Conservation (phyloP, 1,140 invertebrate species). For the Cydia amplana region DNA sequence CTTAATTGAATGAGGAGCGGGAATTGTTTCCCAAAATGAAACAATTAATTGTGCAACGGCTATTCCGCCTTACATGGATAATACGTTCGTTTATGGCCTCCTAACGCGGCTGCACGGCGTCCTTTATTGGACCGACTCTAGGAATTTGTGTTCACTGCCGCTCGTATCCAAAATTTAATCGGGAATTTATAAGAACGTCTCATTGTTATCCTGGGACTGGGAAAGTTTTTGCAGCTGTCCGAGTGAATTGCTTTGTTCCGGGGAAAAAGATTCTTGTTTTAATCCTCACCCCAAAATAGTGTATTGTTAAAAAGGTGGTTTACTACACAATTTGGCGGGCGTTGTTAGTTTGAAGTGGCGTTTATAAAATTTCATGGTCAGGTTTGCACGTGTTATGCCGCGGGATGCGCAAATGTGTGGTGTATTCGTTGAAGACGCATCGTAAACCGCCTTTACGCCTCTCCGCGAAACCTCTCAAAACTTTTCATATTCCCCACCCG, state of each 20-base stretch:
- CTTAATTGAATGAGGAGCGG: slow-evolving; percentile 80
- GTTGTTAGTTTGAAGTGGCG: slow-evolving; percentile 64
- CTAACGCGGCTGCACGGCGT: slow-evolving; percentile 77
- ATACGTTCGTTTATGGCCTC: slow-evolving; percentile 79
- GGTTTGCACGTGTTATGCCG: slow-evolving; percentile 72
- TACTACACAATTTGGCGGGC: slow-evolving; percentile 42
- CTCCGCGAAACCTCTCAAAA: slow-evolving; percentile 74
- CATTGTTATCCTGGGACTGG: slow-evolving; percentile 60
- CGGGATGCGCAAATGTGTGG: slow-evolving; percentile 70
- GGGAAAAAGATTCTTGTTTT: slow-evolving; percentile 58
- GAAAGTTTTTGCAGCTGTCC: slow-evolving; percentile 66
- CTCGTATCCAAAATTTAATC: slow-evolving; percentile 78
- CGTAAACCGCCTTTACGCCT: slow-evolving; percentile 78
- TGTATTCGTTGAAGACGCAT: slow-evolving; percentile 75
- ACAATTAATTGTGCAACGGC: slow-evolving; percentile 80
- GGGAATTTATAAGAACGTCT: slow-evolving; percentile 75
- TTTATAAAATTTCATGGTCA: slow-evolving; percentile 78
- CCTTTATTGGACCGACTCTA: slow-evolving; percentile 79
- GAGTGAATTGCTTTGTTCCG: slow-evolving; percentile 51
- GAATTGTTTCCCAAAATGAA: slow-evolving; percentile 80
- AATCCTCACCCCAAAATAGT: slow-evolving; percentile 46
- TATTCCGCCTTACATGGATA: slow-evolving; percentile 80
- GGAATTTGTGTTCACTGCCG: slow-evolving; percentile 78
- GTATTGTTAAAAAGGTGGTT: slow-evolving; percentile 39
- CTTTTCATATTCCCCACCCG: slow-evolving; percentile 77